Base-by-base conservation (phyloP, 2,888 invertebrate genomes). In the Belgica antarctica region DNA sequence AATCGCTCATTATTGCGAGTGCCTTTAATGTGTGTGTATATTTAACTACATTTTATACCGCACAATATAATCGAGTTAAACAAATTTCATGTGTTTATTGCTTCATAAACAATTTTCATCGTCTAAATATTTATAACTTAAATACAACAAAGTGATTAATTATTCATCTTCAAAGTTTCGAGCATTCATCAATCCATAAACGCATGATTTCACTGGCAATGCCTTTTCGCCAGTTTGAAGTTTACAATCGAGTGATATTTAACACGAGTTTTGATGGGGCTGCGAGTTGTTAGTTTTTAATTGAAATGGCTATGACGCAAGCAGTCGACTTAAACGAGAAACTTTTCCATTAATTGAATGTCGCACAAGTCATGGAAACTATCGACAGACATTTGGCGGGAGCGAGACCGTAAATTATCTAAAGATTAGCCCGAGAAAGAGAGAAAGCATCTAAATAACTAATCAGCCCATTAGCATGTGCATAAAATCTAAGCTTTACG, bases 111-210 rank as follows among this genome's bases (percentile, higher is more conserved):
- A 69, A 69, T 57, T 61, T 46, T 65, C 46, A 27, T 25, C 25
- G n/a, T 69, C 34, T 69, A 69, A 69, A 69, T 69, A 69, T 69
- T 69, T 69, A 69, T 69, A 59, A 69, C 28, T 27, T 24, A 34
- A 57, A 69, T 36, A 57, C 34, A 69, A 34, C 47, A 19, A 19
- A 47, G 59, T 69, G 59, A 69, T 69, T 69, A 57, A 69, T 69
- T 69, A 69, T 69, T 66, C 65, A 66, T 46, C 36, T 63, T 62
- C 8, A 19, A 17, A 46, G 10, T 47, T 17, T 66, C n/a, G 47
- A 66, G 47, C 65, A 66, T 46, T 47, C 47, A 24, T 66, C 65
- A 47, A 27, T 25, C 17, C 19, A 52, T 52, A 41, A 41, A n/a
- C 41, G 41, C 31, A 31, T 41, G 12, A n/a, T 12, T 41, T 41